Evolutionary conservation across 2,797 vertebrate species (phyloP).

Genomic region (Mormyrops boulengeri): DNA sequence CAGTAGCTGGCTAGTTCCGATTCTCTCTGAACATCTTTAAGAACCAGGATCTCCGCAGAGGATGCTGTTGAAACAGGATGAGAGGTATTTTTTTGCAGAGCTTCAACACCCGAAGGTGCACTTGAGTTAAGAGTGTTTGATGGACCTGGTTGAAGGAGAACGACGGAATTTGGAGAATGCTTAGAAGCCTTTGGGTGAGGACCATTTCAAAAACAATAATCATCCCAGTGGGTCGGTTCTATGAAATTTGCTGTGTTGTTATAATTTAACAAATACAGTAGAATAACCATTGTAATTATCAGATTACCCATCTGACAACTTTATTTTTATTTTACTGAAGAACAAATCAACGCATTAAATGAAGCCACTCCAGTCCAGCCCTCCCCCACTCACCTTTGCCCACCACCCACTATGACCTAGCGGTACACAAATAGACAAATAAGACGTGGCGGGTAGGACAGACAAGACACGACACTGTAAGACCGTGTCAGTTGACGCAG

Average conservation of each 20-base stretch:
- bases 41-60: background rate
- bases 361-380: background rate
- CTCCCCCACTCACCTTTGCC: background rate
- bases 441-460: background rate
- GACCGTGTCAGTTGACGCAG: background rate
- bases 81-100: background rate
- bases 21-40: background rate
- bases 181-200: background rate
- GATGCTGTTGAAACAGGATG: background rate
- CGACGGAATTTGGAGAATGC: background rate
- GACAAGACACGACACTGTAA: background rate
- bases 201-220: background rate
- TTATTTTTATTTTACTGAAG: background rate
- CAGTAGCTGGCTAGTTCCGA: background rate
- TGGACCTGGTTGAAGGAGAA: background rate
- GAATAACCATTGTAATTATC: background rate
- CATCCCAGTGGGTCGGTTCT: background rate
- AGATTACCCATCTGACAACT: background rate
- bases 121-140: conserved; percentile 12
- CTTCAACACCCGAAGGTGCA: background rate
- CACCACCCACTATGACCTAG: background rate
- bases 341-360: background rate
- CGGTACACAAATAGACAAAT: background rate
- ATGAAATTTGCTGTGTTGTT: background rate
- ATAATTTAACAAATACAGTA: background rate